Conservation (phyloP, 2,888 invertebrate species). For the Cerastis leucographa region DNA sequence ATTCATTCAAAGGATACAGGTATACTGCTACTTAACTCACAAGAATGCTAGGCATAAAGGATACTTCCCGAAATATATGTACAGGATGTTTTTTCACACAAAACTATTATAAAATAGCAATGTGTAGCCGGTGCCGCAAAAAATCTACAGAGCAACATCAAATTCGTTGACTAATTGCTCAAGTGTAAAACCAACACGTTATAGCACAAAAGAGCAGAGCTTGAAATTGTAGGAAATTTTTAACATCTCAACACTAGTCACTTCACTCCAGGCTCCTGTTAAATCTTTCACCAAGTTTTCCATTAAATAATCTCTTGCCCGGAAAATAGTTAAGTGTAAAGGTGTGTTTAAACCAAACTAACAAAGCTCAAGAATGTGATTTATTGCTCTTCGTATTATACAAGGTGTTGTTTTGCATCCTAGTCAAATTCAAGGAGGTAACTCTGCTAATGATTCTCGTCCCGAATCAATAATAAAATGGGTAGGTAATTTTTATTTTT, state of each 20-base stretch:
- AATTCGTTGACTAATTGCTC: conserved; percentile 24
- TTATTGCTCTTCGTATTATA: conserved; percentile 14
- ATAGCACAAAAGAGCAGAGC: conserved; percentile 8
- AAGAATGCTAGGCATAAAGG: no score
- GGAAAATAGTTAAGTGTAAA: conserved; percentile 22
- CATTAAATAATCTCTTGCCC: conserved; percentile 25
- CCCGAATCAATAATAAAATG: no score
- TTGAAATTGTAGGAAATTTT: conserved; percentile 31
- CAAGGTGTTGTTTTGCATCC: no score
- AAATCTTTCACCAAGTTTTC: conserved; percentile 41
- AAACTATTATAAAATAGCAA: not conserved
- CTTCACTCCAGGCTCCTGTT: conserved; percentile 14
- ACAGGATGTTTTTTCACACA: not conserved
- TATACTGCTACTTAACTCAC: not conserved
- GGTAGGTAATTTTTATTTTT: no score
- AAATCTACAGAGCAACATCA: conserved; percentile 33
- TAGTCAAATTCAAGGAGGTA: no score
- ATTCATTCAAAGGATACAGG: not conserved
- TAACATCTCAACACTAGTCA: conserved; percentile 21
- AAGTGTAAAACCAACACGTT: conserved; percentile 12
- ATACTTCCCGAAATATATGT: not conserved
- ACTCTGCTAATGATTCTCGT: no score
- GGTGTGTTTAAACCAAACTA: conserved; percentile 3
- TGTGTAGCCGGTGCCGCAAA: conserved; percentile 1
- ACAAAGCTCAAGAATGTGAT: not conserved